phyloP scores from a whole-genome alignment of 1,140 invertebrate species.

The Drosophila arawakana region DNA sequence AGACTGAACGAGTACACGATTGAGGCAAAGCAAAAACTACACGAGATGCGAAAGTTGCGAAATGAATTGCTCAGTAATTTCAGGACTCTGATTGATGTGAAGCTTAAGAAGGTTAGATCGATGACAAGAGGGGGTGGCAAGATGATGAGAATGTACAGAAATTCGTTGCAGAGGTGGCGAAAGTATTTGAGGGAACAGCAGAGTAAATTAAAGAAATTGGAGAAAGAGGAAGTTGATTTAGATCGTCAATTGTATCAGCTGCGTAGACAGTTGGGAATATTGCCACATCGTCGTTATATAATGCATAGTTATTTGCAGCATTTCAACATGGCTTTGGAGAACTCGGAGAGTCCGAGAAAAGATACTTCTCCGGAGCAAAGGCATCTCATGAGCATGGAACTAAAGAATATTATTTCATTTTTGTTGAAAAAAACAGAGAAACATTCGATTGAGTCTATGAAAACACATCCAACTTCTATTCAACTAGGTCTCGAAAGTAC shows the following conservation, averaged over 20 bases:
- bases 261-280: slow-evolving; percentile 17
- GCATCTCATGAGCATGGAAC: not conserved
- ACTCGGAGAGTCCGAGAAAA: not conserved
- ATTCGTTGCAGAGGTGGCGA: slow-evolving; percentile 34
- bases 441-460: not conserved
- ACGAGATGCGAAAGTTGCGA: slow-evolving; percentile 28
- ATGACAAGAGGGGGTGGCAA: not conserved
- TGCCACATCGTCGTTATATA: not conserved
- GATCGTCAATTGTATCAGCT: slow-evolving; percentile 11
- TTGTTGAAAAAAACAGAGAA: not conserved
- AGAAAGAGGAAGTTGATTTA: slow-evolving; percentile 2
- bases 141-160: slow-evolving; percentile 26
- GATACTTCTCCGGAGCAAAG: not conserved
- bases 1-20: slow-evolving; percentile 13
- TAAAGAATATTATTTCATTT: not conserved
- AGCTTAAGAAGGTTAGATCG: not conserved
- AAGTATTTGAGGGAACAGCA: slow-evolving; percentile 10
- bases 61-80: slow-evolving; percentile 13
- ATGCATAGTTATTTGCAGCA: not conserved
- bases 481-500: no score
- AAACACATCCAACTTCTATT: no score
- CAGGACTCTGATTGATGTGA: not conserved
- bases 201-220: slow-evolving; percentile 1
- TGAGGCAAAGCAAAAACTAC: slow-evolving; percentile 1
- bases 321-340: not conserved